Conservation (phyloP, 2,113 vertebrate genomes). For the Dermatemys mawii region DNA sequence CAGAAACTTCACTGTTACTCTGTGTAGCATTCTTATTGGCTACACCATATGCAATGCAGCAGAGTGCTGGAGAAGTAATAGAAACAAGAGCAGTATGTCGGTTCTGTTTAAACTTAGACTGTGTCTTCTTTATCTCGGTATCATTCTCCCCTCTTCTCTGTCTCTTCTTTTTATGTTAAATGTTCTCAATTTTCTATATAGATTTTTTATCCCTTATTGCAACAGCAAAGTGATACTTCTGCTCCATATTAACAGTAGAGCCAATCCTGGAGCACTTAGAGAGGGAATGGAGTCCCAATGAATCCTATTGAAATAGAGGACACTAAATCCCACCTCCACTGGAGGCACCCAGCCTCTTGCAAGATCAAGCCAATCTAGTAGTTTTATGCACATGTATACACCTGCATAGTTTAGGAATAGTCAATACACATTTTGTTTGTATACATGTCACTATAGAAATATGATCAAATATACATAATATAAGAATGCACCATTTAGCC, state of each 20-base stretch:
- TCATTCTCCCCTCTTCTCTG: not conserved
- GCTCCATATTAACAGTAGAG: not conserved
- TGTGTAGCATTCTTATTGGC: constrained; percentile 2
- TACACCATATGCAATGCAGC: not conserved
- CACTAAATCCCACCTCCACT: not conserved
- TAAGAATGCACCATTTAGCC: not conserved
- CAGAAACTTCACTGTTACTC: constrained; percentile 4
- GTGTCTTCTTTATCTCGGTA: not conserved
- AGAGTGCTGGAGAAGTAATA: not conserved
- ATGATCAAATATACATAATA: not conserved
- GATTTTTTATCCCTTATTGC: not conserved
- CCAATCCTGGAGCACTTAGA: not conserved
- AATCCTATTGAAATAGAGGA: not conserved
- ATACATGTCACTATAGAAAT: not conserved
- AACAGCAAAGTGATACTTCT: not conserved
- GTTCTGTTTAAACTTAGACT: not conserved
- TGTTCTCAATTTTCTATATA: not conserved
- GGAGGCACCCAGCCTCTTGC: not conserved
- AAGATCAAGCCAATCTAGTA: rapidly evolving
- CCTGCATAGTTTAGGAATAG: not conserved
- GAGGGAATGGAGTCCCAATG: not conserved
- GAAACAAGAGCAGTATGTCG: not conserved
- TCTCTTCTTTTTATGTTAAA: not conserved
- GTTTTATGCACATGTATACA: not conserved
- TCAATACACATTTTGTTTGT: not conserved